Conservation (phyloP, 2,797 vertebrate genomes). For the Sorex maritimensis region DNA sequence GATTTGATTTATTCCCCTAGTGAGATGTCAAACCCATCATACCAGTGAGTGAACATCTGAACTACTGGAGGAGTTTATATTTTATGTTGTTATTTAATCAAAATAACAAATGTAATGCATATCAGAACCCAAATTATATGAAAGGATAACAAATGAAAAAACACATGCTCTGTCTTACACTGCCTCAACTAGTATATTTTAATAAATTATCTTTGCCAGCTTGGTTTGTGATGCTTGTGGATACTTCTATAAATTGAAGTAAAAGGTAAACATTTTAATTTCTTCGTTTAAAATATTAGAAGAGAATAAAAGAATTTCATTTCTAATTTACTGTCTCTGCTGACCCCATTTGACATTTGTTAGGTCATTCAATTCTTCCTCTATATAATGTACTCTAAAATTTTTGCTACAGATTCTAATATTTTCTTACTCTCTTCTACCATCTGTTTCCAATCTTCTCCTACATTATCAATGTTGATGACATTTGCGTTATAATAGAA, state of each 20-base stretch:
- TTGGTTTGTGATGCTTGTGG: background rate
- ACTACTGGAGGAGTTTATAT: background rate
- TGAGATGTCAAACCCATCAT: background rate
- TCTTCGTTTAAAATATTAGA: background rate
- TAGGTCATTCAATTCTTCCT: too few relatives aligned
- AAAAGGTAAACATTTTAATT: background rate
- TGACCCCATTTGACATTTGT: background rate
- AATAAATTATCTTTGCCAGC: background rate
- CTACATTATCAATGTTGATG: background rate
- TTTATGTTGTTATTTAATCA: constrained; percentile 51
- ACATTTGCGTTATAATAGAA: constrained; percentile 21
- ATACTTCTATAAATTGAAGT: background rate
- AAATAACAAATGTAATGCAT: background rate
- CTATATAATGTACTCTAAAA: background rate
- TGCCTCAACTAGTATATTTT: background rate
- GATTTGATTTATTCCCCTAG: constrained; percentile 13
- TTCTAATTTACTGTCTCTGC: background rate
- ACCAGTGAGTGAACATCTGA: background rate
- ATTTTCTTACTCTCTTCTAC: background rate
- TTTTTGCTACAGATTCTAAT: background rate
- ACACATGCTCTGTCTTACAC: background rate
- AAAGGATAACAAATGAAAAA: background rate
- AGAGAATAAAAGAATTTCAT: background rate
- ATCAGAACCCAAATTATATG: background rate
- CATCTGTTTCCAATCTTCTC: background rate